Conservation (phyloP, 2,113 vertebrate species). For the Scortum barcoo region DNA sequence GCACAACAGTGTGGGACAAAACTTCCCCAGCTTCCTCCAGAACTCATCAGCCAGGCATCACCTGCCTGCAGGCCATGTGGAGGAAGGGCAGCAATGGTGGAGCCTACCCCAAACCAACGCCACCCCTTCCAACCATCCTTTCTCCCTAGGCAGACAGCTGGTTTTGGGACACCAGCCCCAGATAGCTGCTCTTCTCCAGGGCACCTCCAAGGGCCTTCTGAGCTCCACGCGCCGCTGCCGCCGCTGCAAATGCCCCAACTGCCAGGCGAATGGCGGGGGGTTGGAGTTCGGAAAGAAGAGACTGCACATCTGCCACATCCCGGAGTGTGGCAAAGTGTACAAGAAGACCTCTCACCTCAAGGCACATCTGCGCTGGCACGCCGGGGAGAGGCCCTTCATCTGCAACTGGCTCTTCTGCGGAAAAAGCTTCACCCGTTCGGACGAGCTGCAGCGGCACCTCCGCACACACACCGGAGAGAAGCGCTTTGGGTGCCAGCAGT, state of each 20-base stretch:
- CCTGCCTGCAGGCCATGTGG: constrained; percentile 79
- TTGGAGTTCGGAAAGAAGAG: constrained; percentile 88
- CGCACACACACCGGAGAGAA: constrained; percentile 91
- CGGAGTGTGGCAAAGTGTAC: constrained; percentile 90
- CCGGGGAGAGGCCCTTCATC: constrained; percentile 89
- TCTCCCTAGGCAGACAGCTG: constrained; percentile 85
- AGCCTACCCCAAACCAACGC: constrained; percentile 86
- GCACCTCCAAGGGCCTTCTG: constrained; percentile 87
- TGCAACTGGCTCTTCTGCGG: constrained; percentile 93
- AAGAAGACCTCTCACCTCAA: constrained; percentile 93
- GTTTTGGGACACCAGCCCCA: constrained; percentile 89
- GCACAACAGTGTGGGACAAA: constrained; percentile 83
- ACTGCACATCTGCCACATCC: constrained; percentile 90
- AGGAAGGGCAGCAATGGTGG: constrained; percentile 90
- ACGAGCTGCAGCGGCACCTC: constrained; percentile 91
- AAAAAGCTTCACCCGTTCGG: constrained; percentile 90
- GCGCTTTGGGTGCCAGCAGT: constrained; percentile 89
- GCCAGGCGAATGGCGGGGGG: constrained; percentile 82
- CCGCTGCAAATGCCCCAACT: constrained; percentile 90
- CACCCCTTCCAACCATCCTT: constrained; percentile 79
- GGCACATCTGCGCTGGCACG: constrained; percentile 91
- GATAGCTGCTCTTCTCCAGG: constrained; percentile 87
- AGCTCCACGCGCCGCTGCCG: constrained; percentile 88
- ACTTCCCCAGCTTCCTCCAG: constrained; percentile 87
- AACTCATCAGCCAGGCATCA: constrained; percentile 82